Percentiles rank a stretch among this genome's conserved stretches.
Evolutionary conservation across 23 tunicate species (phyloP).

Genomic region (Trididemnum nubilum): DNA sequence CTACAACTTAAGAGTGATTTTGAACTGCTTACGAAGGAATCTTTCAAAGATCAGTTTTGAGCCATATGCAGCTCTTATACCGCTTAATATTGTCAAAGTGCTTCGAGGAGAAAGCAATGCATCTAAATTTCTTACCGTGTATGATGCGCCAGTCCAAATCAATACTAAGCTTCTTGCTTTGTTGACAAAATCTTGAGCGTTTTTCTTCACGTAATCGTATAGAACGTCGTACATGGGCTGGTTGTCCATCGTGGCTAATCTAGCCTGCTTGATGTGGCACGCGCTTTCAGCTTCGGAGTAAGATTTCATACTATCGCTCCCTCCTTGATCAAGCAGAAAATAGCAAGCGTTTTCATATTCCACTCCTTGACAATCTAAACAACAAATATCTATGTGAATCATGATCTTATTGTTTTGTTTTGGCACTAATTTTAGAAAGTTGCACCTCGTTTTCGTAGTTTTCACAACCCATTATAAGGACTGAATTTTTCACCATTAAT

Average conservation of each 20-base stretch:
- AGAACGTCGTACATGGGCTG: neutral
- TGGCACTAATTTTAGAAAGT: no score
- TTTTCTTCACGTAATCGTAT: neutral
- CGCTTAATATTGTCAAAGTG: no score
- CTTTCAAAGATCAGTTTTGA: no score
- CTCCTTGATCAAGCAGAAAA: constrained; percentile 21
- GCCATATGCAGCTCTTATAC: no score
- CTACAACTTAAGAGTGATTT: no score
- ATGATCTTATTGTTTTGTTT: neutral
- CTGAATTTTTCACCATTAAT: no score
- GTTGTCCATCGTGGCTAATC: constrained; percentile 12
- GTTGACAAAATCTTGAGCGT: constrained; percentile 10
- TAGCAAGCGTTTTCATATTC: constrained; percentile 14
- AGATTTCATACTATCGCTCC: constrained; percentile 5
- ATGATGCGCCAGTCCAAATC: constrained; percentile 43
- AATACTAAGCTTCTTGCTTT: neutral
- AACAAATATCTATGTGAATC: neutral
- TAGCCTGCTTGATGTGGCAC: neutral
- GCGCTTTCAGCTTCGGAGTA: neutral
- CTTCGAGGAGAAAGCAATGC: no score
- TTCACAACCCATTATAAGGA: no score
- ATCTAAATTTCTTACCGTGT: constrained; percentile 32
- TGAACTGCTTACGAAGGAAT: no score
- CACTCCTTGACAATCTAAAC: constrained; percentile 20
- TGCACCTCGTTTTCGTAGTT: no score